phyloP scores from a whole-genome alignment of 2,797 vertebrate genomes.

The Poecilia gillii region DNA sequence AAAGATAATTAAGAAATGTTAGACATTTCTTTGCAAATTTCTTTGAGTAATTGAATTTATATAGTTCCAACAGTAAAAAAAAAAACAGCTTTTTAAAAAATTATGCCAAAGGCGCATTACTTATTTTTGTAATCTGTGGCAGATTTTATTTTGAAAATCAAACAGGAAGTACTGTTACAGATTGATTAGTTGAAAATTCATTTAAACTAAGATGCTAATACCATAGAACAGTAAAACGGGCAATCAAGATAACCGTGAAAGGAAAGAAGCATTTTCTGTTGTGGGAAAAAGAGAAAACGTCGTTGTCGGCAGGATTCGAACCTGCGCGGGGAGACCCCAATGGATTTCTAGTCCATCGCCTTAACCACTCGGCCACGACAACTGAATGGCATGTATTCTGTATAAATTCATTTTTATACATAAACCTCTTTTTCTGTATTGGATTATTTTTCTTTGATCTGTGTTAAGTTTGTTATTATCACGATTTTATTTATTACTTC shows the following conservation, averaged over 20 bases:
- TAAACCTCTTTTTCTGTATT: too few relatives aligned
- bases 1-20: neutral
- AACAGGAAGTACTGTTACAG: neutral
- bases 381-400: neutral
- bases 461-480: too few relatives aligned
- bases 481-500: too few relatives aligned
- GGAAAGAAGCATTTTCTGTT: too few relatives aligned
- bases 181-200: neutral
- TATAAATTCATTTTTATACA: too few relatives aligned
- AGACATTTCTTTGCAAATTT: neutral
- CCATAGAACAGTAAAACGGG: neutral
- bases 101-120: neutral
- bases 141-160: slow-evolving; percentile 13
- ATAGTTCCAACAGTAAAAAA: neutral
- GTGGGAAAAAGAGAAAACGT: accelerated
- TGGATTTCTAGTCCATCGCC: slow-evolving; percentile 83
- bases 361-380: slow-evolving; percentile 82
- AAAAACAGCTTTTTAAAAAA: neutral
- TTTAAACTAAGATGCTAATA: neutral
- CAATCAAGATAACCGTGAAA: too few relatives aligned
- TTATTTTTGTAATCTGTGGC: neutral
- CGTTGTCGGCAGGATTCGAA: slow-evolving; percentile 80
- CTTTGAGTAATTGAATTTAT: neutral
- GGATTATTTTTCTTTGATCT: too few relatives aligned
- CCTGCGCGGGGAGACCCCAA: slow-evolving; percentile 81